Conservation (phyloP, 2,888 invertebrate species). For the Ennomos fuscantarius region DNA sequence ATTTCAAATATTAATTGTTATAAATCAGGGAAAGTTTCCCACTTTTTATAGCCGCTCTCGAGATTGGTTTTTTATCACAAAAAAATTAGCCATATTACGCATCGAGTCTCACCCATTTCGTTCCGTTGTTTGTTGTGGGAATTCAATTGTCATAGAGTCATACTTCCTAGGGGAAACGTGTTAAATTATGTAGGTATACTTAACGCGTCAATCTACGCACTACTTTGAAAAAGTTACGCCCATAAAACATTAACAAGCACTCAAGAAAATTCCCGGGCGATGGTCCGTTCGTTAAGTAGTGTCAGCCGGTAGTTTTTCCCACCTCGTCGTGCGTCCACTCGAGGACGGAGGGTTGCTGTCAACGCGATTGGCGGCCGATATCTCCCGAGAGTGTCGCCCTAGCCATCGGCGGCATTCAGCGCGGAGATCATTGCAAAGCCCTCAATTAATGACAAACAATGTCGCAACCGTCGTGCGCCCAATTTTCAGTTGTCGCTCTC, state of each 20-base stretch:
- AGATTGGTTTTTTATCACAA: constrained; percentile 74
- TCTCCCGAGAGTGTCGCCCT: constrained; percentile 79
- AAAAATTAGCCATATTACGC: constrained; percentile 60
- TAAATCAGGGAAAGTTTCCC: constrained; percentile 80
- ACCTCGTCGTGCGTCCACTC: constrained; percentile 73
- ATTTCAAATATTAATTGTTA: constrained; percentile 85
- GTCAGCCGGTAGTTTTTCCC: constrained; percentile 84
- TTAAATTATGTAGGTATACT: constrained; percentile 84
- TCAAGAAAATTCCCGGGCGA: constrained; percentile 81
- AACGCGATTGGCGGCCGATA: constrained; percentile 81
- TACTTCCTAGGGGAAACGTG: constrained; percentile 69
- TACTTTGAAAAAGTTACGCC: constrained; percentile 83
- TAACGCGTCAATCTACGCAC: constrained; percentile 81
- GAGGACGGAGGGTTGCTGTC: constrained; percentile 77
- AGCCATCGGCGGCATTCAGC: constrained; percentile 59
- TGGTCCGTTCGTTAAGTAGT: constrained; percentile 82
- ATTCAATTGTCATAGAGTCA: constrained; percentile 60
- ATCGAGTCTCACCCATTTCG: constrained; percentile 39
- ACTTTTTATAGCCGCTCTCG: constrained; percentile 68
- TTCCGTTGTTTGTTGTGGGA: constrained; percentile 55
- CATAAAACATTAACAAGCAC: constrained; percentile 85
- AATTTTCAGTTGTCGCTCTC: constrained; percentile 80
- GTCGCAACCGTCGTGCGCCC: constrained; percentile 65
- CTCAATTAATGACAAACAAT: constrained; percentile 82
- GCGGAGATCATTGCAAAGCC: constrained; percentile 80